These are phyloP conservation scores for Ptychoptera albimana DNA, from an alignment of 2,888 invertebrate genomes.

Conservation along the genomic window DNA sequence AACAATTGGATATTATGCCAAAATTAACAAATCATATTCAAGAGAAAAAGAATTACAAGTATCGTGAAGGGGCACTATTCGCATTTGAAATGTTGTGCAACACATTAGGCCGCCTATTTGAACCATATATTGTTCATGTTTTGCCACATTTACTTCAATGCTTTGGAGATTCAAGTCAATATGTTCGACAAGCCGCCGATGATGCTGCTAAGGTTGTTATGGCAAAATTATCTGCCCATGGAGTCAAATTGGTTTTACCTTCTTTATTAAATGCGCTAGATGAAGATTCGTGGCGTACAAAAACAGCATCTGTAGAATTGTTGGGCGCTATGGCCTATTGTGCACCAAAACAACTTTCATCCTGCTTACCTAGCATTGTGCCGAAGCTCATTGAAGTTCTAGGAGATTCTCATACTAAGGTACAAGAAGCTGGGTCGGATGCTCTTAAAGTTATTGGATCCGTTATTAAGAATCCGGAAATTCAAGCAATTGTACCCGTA, in stretches of 20 bases:
- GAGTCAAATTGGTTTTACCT: slow-evolving; percentile 93
- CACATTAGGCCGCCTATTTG: slow-evolving; percentile 81
- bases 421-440: slow-evolving; percentile 92
- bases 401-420: slow-evolving; percentile 93
- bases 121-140: slow-evolving; percentile 96
- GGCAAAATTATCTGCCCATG: slow-evolving; percentile 90
- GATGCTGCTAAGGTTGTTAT: slow-evolving; percentile 92
- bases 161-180: slow-evolving; percentile 90
- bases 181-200: slow-evolving; percentile 91
- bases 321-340: slow-evolving; percentile 98
- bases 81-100: slow-evolving; percentile 95
- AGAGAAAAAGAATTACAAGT: slow-evolving; percentile 90
- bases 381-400: slow-evolving; percentile 93
- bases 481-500: slow-evolving; percentile 81
- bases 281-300: slow-evolving; percentile 98
- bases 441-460: slow-evolving; percentile 93
- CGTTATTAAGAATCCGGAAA: slow-evolving; percentile 96
- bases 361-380: slow-evolving; percentile 94
- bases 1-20: slow-evolving; percentile 91
- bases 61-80: slow-evolving; percentile 89
- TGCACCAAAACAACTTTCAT: slow-evolving; percentile 95
- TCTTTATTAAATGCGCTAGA: slow-evolving; percentile 83
- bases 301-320: slow-evolving; percentile 88
- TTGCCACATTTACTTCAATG: slow-evolving; percentile 86
- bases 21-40: slow-evolving; percentile 85